Evolutionary conservation across 2,113 vertebrate genomes (phyloP), one percentile per base, ranked within the genome.

Genomic region (Gadus chalcogrammus): DNA sequence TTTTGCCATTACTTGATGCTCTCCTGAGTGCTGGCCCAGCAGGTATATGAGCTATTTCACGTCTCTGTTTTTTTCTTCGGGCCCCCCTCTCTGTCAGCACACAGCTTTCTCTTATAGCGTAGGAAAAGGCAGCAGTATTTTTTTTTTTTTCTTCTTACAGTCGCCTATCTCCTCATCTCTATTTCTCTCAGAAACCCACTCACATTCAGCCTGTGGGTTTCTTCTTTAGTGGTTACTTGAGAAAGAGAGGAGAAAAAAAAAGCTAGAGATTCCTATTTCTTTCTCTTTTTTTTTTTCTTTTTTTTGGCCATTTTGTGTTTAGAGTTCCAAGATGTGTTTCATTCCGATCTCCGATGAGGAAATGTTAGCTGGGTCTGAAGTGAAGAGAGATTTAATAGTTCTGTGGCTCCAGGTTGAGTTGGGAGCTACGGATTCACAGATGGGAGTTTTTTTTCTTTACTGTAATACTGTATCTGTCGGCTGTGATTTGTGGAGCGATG

Each of bases 401-500:
- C 70, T 67, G 61, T 42, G 64, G 24, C 68, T 78, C 70, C 77
- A 76, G 63, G 64, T 64, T 78, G 65, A 15, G 58, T 77, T 72
- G 83, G 80, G 72, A 76, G 74, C 72, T 75, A 58, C 80, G 72
- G 68, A 58, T 17, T 81, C 78, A 75, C 62, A 80, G 60, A 60
- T 28, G 11, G 42, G 20, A 27, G 7, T 28, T 15, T 61, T 61
- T 20, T 24, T 60, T 15, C 11, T 15, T n/a, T 15, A 9, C 18
- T 20, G n/a, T 61, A n/a, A 11, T 5, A 27, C 8, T 15, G 13
- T 13, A 12, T 62, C 61, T 79, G 81, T 77, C 84, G 61, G 24
- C 76, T 78, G 65, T 28, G 79, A 79, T 87, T 86, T 82, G 53
- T 70, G n/a, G 16, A 78, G 67, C 76, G 66, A 22, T 60, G 60